Percentiles rank a stretch among this genome's conserved stretches.
Evolutionary conservation across 2,113 vertebrate species (phyloP).

Genomic region (Bubo scandiacus): DNA sequence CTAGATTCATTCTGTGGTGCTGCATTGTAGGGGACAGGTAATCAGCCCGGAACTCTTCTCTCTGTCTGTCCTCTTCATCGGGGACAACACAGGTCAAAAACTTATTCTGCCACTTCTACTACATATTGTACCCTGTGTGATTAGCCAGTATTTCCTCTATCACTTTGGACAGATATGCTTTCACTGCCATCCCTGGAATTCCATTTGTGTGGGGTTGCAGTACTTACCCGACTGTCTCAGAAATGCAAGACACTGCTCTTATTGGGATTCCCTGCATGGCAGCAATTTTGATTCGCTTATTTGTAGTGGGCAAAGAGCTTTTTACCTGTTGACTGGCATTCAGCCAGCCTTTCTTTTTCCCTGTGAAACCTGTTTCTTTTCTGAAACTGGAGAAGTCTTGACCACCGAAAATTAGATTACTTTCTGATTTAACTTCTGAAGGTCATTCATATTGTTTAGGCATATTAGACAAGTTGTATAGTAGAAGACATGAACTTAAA

Average conservation of each 20-base stretch:
- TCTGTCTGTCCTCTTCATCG: rapidly evolving
- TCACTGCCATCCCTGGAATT: not conserved
- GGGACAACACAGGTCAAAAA: not conserved
- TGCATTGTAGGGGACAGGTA: not conserved
- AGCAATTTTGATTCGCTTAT: not conserved
- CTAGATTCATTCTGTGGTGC: not conserved
- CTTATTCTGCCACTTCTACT: not conserved
- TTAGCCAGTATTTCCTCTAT: not conserved
- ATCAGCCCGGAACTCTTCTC: not conserved
- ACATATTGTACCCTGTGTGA: not conserved
- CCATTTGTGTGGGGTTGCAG: not conserved
- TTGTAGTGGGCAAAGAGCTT: not conserved
- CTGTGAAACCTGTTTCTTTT: not conserved
- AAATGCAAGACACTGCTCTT: not conserved
- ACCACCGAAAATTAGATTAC: not conserved
- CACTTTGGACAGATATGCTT: not conserved
- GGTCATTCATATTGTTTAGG: not conserved
- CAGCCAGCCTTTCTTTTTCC: not conserved
- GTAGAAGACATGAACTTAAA: not conserved
- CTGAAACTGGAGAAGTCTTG: not conserved
- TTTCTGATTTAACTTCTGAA: not conserved
- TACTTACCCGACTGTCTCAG: not conserved
- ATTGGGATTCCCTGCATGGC: not conserved
- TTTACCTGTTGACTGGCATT: not conserved
- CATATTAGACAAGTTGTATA: not conserved